These are phyloP conservation scores for Eulimnadia texana DNA, from an alignment of 1,140 invertebrate species.

Conservation along the genomic window DNA sequence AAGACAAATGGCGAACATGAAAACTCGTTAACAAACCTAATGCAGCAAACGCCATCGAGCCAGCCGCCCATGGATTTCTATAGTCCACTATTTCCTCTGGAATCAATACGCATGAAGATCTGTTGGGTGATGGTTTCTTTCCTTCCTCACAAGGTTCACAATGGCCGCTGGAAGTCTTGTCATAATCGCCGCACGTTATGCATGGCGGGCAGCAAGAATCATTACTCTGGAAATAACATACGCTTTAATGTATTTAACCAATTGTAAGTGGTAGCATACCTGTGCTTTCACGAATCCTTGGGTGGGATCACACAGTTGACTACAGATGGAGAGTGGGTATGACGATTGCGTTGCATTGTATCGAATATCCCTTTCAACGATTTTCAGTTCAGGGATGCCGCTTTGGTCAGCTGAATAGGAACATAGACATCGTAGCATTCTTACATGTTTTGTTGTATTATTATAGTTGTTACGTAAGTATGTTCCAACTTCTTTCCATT, in stretches of 20 bases:
- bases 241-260: not conserved
- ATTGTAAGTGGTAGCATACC: conserved; percentile 18
- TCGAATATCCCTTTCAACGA: conserved; percentile 26
- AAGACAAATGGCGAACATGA: too few species aligned
- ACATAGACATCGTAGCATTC: too few species aligned
- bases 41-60: conserved; percentile 36
- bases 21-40: conserved; percentile 30
- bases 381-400: conserved; percentile 26
- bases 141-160: conserved; percentile 43
- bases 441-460: too few species aligned
- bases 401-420: conserved; percentile 26
- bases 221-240: conserved; percentile 24
- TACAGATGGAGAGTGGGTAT: conserved; percentile 33
- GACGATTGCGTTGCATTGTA: conserved; percentile 23
- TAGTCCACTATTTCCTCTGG: conserved; percentile 39
- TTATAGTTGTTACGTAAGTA: conserved; percentile 37
- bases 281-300: conserved; percentile 28
- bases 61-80: conserved; percentile 38
- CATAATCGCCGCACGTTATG: conserved; percentile 41
- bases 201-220: conserved; percentile 46
- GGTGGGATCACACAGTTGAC: conserved; percentile 31
- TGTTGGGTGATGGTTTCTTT: conserved; percentile 28
- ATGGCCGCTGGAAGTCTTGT: conserved; percentile 43
- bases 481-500: conserved; percentile 36
- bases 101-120: conserved; percentile 33